Evolutionary conservation across 2,888 invertebrate species (phyloP).

Genomic region (Diachrysia chrysitis): DNA sequence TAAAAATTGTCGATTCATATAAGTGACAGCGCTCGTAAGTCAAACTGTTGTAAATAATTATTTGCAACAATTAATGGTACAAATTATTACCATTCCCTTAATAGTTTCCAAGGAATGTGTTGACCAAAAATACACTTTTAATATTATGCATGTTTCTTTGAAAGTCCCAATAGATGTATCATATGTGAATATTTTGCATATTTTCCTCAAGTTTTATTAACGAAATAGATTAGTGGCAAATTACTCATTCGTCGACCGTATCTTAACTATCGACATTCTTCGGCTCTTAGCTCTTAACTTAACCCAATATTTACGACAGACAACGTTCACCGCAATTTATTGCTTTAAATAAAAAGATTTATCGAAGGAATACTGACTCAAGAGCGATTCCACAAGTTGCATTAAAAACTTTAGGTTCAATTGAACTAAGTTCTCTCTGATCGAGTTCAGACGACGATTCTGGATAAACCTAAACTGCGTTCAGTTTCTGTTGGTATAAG

Average conservation of each 20-base stretch:
- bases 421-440: neutral
- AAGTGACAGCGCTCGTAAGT: too few species aligned
- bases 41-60: too few species aligned
- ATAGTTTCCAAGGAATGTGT: too few species aligned
- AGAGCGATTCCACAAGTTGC: neutral
- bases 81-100: too few species aligned
- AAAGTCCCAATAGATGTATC: neutral
- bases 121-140: too few species aligned
- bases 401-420: neutral
- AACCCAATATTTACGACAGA: conserved; percentile 34
- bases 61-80: too few species aligned
- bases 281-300: conserved; percentile 9
- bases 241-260: conserved; percentile 11
- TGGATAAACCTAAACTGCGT: too few species aligned
- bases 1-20: too few species aligned
- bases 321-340: conserved; percentile 23
- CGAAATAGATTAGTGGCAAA: conserved; percentile 7
- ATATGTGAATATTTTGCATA: neutral
- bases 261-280: conserved; percentile 18
- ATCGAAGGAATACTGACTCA: conserved; percentile 19
- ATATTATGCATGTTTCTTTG: too few species aligned
- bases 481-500: neutral
- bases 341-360: conserved; percentile 24
- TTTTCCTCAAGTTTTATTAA: neutral
- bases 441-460: neutral